Conservation (phyloP, 2,888 invertebrate species). For the Girardia tigrina region DNA sequence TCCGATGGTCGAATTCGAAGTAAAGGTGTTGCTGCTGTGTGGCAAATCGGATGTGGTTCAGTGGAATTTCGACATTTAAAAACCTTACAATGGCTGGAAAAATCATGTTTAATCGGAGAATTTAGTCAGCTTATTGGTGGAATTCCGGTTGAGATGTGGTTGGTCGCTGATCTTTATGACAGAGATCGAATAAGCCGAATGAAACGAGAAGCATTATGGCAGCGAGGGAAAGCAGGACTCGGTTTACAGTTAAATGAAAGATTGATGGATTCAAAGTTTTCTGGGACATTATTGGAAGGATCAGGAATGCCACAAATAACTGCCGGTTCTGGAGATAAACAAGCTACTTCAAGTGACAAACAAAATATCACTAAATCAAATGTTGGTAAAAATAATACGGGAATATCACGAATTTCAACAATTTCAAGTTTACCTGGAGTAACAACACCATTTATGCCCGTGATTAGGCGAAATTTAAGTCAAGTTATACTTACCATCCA, state of each 20-base stretch:
- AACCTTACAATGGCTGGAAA: neutral
- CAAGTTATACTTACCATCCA: neutral
- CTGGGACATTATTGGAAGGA: neutral
- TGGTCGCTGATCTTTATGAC: neutral
- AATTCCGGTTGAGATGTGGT: neutral
- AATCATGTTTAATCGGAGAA: neutral
- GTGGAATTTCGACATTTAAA: neutral
- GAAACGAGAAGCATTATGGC: neutral
- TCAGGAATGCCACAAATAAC: neutral
- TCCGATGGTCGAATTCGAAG: neutral
- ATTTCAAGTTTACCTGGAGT: neutral
- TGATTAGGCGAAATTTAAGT: neutral
- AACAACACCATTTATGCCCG: neutral
- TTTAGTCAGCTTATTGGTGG: neutral
- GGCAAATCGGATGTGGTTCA: neutral
- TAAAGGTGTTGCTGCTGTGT: neutral
- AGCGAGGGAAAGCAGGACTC: neutral
- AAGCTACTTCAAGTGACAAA: no score
- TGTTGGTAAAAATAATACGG: neutral
- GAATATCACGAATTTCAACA: neutral
- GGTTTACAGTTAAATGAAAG: neutral
- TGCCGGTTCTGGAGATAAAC: neutral
- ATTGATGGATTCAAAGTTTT: neutral
- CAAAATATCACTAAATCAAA: neutral
- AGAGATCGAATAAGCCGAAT: neutral